Evolutionary conservation across 2,888 invertebrate species (phyloP), one percentile per base, ranked within the genome.

Genomic region (Diabrotica balteata): DNA sequence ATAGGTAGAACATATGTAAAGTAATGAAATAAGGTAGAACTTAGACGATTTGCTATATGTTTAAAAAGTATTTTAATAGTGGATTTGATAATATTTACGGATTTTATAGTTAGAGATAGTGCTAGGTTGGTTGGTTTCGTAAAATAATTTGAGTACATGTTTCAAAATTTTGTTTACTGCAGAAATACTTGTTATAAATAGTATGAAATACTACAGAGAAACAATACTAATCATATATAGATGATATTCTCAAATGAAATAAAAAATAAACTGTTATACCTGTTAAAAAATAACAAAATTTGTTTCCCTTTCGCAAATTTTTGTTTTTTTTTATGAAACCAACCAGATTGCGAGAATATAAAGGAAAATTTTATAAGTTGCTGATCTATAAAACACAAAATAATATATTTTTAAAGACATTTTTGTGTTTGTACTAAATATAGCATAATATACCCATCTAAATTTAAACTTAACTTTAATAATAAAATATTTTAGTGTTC

Each of bases 341-440:
- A 47, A 3, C 10, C 47, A 8, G 9, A 10, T 1, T 8, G 11
- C 52, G 44, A 53, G 61, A 63, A 60, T 52, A 66, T 63, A 49
- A 44, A 59, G 44, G 53, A 59, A 68, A 66, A 54, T 61, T 65
- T 64, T 62, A 65, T 67, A 67, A 65, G 63, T 68, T 66, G 66
- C 68, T 64, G 63, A 49, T 63, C 57, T 54, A 63, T 11, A 17
- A 51, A 70, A 70, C 70, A 69, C 69, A 69, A 72, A 72, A 70
- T 71, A 62, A 70, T 72, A 72, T 71, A 71, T 71, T 72, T 72
- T 70, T 65, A 61, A 72, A 72, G 55, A 53, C 68, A 62, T 70
- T 73, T 72, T 73, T 73, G 72, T 72, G 72, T 72, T 69, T 66
- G 61, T 59, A n/a, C n/a, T 45, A 59, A 32, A 32, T 7, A 11